Conservation (phyloP, 2,888 invertebrate species). For the Lasioglossum marginatum region DNA sequence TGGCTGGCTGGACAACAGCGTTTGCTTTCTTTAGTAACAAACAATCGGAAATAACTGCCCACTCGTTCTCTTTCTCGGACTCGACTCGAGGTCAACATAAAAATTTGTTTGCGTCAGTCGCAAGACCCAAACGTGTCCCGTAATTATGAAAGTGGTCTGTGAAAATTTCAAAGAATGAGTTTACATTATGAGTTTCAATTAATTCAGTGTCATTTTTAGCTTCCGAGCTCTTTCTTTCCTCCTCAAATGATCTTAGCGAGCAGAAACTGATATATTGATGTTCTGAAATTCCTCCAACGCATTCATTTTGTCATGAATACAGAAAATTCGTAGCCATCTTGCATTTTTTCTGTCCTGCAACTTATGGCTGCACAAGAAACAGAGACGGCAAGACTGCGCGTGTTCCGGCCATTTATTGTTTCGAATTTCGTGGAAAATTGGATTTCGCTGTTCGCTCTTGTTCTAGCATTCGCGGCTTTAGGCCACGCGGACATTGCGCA, state of each 20-base stretch:
- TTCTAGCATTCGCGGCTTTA: conserved; percentile 6
- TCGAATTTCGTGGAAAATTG: not conserved
- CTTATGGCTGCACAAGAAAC: not conserved
- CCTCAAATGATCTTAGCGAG: not conserved
- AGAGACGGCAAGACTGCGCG: not conserved
- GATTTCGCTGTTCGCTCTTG: not conserved
- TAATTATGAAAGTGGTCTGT: too few species aligned
- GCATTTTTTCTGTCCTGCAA: not conserved
- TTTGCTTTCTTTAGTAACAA: not conserved
- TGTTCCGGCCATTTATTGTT: not conserved
- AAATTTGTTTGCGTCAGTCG: too few species aligned
- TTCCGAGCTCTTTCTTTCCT: too few species aligned
- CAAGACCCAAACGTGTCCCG: too few species aligned
- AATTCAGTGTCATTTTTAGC: too few species aligned
- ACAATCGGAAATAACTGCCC: not conserved
- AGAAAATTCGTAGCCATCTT: too few species aligned
- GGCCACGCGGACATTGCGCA: conserved; percentile 56
- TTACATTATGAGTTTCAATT: too few species aligned
- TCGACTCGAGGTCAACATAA: not conserved
- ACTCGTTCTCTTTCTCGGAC: not conserved
- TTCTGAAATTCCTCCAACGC: not conserved
- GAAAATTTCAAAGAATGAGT: too few species aligned
- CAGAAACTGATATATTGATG: not conserved
- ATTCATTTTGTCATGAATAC: too few species aligned
- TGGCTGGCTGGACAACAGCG: not conserved